phyloP scores from a whole-genome alignment of 2,113 vertebrate species.

The Chitala chitala region DNA sequence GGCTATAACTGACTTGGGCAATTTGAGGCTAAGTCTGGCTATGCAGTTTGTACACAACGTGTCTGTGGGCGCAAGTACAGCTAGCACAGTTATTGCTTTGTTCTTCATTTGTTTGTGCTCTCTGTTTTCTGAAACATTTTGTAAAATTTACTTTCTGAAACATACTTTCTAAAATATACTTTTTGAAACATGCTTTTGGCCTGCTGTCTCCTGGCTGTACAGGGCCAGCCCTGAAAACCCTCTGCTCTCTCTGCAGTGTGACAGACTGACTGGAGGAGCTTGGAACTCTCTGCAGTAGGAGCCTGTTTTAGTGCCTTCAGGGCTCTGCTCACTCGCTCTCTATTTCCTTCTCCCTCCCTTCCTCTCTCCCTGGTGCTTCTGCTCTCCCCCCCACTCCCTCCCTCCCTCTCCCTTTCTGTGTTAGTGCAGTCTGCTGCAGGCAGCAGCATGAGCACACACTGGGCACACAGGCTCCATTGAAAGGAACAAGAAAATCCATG shows the following conservation, averaged over 20 bases:
- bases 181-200: background rate
- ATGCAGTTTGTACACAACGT: background rate
- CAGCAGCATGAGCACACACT: slow-evolving; percentile 20
- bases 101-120: background rate
- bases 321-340: slow-evolving; percentile 10
- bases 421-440: slow-evolving; percentile 23
- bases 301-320: slow-evolving; percentile 22
- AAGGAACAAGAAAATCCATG: slow-evolving; percentile 9
- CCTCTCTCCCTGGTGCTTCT: background rate
- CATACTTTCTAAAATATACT: too few species aligned
- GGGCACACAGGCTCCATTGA: slow-evolving; percentile 19
- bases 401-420: slow-evolving; percentile 6
- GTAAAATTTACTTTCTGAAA: too few species aligned
- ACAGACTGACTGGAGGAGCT: slow-evolving; percentile 8
- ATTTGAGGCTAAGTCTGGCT: background rate
- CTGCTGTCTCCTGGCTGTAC: background rate
- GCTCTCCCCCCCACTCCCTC: slow-evolving; percentile 3
- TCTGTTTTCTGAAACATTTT: too few species aligned
- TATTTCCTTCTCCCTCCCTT: background rate
- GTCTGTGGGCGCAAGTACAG: background rate
- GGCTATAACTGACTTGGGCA: background rate
- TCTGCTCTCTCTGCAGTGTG: slow-evolving; percentile 11
- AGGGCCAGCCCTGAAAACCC: background rate
- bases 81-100: background rate
- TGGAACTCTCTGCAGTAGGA: slow-evolving; percentile 18